Base-by-base conservation (phyloP, 2,888 invertebrate species). In the Caradrina kadenii region DNA sequence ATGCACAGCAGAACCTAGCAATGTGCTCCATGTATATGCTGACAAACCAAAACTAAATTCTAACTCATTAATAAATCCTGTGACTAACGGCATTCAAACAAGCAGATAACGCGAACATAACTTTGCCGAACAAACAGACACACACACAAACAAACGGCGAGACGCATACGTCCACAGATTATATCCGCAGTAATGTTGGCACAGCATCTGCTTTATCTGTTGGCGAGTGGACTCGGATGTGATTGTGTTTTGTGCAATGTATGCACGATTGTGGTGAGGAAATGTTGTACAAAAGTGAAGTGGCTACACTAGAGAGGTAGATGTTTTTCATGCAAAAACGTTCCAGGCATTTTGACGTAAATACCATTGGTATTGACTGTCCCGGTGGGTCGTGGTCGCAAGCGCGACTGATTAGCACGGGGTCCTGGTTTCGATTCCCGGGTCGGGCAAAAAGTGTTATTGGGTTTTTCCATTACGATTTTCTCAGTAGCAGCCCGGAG, bases 111-210 rank as follows among this genome's bases (percentile, higher is more conserved):
- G 26, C 21, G 53, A 56, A 48, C 63, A 63, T 80, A 67, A 73
- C 60, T 73, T 69, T 11, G 19, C 50, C 6, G 8, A 49, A 61
- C 82, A 70, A 79, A 73, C 63, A 63, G 22, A 56, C 65, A 59
- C 31, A 56, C 66, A 59, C 26, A 60, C 54, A 64, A 26, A 62
- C 63, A 65, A 1, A 52, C 84, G 68, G 58, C 69, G 69, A 73
- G 55, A 62, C 67, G 73, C 76, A 81, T 82, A 79, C 73, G 79
- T 76, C 69, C 66, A 79, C 75, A 81, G 79, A 79, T 83, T 79
- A 81, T 59, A 67, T 63, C 58, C 78, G 31, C 52, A 50, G 72
- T 82, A 69, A 79, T 75, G 71, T 79, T 84, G 84, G 80, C 80
- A 70, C 63, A 42, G 42, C 55, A 45, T 53, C 67, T 73, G 66